Base-by-base conservation (phyloP, 1,140 invertebrate species). In the Plodia interpunctella region DNA sequence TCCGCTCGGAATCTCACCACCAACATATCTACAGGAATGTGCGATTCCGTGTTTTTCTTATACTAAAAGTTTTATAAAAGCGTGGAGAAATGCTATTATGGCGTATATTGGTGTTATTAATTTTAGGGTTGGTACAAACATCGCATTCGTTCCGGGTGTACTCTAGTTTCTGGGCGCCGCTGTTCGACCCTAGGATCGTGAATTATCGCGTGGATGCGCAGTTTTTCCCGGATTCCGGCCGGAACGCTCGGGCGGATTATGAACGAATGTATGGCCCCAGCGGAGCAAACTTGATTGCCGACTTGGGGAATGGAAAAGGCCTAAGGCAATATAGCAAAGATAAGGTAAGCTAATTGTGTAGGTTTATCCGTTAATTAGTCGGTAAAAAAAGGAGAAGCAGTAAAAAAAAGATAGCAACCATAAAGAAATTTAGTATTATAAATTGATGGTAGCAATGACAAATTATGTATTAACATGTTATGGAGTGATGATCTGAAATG, bases 131-230 rank as follows among this genome's bases (percentile, higher is more conserved):
- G 38, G 13, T 15, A n/a, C 13, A 44, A n/a, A 15, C 15, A 44
- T 5, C 38, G 1, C 13, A 15, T 3, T 44, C 38, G 5, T 15
- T 44, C 2, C n/a, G 38, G 38, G 20, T 79, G 3, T 82, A 74
- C 63, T 89, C 84, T 5, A 85, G 84, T 73, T 89, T 89, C 70
- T 89, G 82, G 81, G 83, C 81, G 57, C 86, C 86, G 28, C 65
- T 88, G 38, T 82, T 73, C 38, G 78, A 88, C 58, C 77, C 78
- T 0, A 70, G 72, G n/a, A 81, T 88, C 49, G 66, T 88, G 17
- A 80, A 81, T 57, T 87, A 86, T 55, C 66, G 74, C 28, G 83
- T 88, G 1, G 81, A 87, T 57, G 55, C 70, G 5, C 63, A 67
- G 17, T 86, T 86, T 69, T 64, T 80, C 57, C 81, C 83, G 2